Conservation (phyloP, 92 coral and sea anemone species). For the Montipora capitata region DNA sequence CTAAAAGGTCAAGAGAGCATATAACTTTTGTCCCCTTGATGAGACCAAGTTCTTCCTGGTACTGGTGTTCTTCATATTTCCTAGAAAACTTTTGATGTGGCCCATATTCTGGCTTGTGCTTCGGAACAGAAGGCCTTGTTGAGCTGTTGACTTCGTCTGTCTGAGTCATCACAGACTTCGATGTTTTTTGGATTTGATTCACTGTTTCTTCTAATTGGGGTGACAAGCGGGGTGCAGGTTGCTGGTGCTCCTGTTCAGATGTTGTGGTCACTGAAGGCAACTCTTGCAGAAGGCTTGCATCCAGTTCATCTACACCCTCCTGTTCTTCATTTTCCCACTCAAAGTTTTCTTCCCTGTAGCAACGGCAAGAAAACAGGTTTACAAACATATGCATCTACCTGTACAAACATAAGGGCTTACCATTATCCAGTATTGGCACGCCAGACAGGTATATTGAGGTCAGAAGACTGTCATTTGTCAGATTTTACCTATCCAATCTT, state of each 20-base stretch:
- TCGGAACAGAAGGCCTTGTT: neutral
- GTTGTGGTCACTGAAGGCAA: neutral
- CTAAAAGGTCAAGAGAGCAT: conserved; percentile 48
- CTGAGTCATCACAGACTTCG: conserved; percentile 11
- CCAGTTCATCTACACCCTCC: conserved; percentile 2
- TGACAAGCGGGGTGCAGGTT: neutral
- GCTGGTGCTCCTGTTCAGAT: neutral
- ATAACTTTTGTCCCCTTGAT: conserved; percentile 54
- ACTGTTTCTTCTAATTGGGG: neutral
- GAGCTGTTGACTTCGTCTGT: neutral
- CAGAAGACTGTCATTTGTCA: no score
- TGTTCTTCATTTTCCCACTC: neutral
- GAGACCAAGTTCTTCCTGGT: conserved; percentile 55
- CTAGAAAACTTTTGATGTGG: conserved; percentile 24
- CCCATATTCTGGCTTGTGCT: conserved; percentile 11
- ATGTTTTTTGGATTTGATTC: neutral
- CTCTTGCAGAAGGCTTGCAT: neutral
- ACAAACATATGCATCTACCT: neutral
- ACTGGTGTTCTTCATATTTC: conserved; percentile 23
- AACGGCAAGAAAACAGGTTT: neutral
- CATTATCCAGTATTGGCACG: neutral
- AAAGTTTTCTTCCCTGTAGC: conserved; percentile 11
- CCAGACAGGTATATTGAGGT: no score
- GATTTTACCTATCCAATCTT: no score
- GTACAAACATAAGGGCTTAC: neutral